Percentiles rank a stretch among this genome's conserved stretches.
phyloP scores from a whole-genome alignment of 1,140 invertebrate species.

The Caenorhabditis brenneri region DNA sequence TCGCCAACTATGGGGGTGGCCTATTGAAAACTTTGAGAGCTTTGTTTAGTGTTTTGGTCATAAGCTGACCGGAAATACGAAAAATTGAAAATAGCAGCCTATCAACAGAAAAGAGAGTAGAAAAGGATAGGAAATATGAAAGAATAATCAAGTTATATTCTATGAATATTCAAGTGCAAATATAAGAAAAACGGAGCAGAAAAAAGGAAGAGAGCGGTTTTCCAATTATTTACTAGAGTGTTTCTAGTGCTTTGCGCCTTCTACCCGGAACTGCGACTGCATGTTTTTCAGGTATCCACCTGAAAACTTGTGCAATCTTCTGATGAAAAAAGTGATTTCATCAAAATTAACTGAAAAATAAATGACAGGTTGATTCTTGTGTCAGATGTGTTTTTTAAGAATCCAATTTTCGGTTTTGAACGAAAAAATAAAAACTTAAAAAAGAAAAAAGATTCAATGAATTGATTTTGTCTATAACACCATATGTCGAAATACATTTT shows the following conservation, averaged over 20 bases:
- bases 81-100: neutral
- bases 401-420: too few species aligned
- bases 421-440: too few species aligned
- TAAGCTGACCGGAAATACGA: neutral
- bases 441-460: too few species aligned
- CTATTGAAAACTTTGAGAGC: too few species aligned
- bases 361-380: too few species aligned
- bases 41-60: too few species aligned
- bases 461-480: too few species aligned
- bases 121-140: neutral
- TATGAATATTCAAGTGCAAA: conserved; percentile 32
- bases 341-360: too few species aligned
- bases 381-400: too few species aligned
- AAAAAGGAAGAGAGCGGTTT: neutral
- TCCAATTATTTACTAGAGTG: neutral
- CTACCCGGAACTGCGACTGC: neutral
- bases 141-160: conserved; percentile 18
- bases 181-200: neutral
- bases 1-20: too few species aligned
- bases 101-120: neutral
- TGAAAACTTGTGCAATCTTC: neutral
- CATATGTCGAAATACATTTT: too few species aligned
- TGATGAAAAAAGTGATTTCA: neutral
- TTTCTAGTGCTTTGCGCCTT: neutral
- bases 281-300: too few species aligned